Percentiles rank a stretch among this genome's conserved stretches.
Evolutionary conservation across 1,140 invertebrate genomes (phyloP).

Genomic region (Eueides isabella): DNA sequence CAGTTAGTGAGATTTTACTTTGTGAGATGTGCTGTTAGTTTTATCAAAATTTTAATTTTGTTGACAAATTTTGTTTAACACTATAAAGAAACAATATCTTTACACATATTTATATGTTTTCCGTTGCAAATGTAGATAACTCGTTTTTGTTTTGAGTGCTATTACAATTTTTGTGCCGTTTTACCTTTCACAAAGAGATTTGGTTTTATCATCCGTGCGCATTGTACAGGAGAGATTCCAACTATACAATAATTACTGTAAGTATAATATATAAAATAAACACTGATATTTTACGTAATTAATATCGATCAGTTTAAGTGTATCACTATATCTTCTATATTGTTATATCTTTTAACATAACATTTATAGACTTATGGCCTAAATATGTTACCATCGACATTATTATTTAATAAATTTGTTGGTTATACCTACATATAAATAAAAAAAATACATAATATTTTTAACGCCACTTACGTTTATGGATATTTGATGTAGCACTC

Average conservation of each 20-base stretch:
- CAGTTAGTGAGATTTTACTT: slow-evolving; percentile 38
- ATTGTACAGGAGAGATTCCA: slow-evolving; percentile 32
- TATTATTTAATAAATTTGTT: background rate
- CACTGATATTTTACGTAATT: background rate
- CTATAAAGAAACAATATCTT: background rate
- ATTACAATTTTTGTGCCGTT: slow-evolving; percentile 33
- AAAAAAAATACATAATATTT: background rate
- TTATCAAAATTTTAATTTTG: slow-evolving; percentile 50
- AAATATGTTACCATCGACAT: background rate
- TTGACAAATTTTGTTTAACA: slow-evolving; percentile 50
- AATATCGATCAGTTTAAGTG: background rate
- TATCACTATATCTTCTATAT: too few relatives aligned
- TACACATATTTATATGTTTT: background rate
- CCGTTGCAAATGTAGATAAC: background rate
- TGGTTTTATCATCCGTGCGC: slow-evolving; percentile 28
- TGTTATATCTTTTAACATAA: too few relatives aligned
- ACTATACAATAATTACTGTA: slow-evolving; percentile 34
- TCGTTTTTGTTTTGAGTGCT: slow-evolving; percentile 11
- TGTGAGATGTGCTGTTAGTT: slow-evolving; percentile 61
- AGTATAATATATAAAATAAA: slow-evolving; percentile 15
- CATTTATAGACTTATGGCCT: background rate
- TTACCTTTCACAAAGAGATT: slow-evolving; percentile 47
- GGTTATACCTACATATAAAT: background rate
- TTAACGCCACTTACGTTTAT: background rate
- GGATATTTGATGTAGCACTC: background rate